A percentile compares a stretch with the other conserved stretches of the same genome.
Evolutionary conservation across 2,888 invertebrate species (phyloP).

Genomic region (Xanthia togata): DNA sequence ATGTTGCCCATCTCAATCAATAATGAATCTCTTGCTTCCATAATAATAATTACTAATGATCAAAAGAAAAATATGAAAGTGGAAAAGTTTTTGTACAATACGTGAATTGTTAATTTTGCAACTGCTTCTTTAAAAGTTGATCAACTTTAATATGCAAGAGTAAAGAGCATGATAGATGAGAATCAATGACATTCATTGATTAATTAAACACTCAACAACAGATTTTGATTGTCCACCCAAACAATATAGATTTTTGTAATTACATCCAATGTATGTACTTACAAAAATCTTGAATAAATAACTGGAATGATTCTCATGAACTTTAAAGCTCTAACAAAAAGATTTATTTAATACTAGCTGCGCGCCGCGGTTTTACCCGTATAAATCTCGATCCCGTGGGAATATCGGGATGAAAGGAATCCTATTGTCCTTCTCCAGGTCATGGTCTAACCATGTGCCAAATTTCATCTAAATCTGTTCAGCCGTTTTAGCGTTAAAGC

Average conservation of each 20-base stretch:
- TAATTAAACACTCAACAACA: neutral
- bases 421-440: too few species aligned
- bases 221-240: neutral
- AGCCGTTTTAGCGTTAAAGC: too few species aligned
- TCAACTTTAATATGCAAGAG: neutral
- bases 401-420: too few species aligned
- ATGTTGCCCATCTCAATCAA: constrained; percentile 73
- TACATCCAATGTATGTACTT: neutral
- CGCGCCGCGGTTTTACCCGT: too few species aligned
- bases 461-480: too few species aligned
- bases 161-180: neutral
- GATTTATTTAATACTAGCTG: neutral
- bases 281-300: neutral
- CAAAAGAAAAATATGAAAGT: constrained; percentile 24
- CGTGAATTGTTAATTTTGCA: neutral
- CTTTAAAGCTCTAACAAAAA: neutral
- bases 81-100: neutral
- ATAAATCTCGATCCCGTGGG: too few species aligned
- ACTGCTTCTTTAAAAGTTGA: neutral
- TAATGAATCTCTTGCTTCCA: constrained; percentile 55
- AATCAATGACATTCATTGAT: neutral
- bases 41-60: constrained; percentile 24
- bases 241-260: constrained; percentile 2
- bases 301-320: neutral
- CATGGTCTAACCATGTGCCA: too few species aligned